Conservation (phyloP, 2,888 invertebrate species). For the Alloscopus bannaensis region DNA sequence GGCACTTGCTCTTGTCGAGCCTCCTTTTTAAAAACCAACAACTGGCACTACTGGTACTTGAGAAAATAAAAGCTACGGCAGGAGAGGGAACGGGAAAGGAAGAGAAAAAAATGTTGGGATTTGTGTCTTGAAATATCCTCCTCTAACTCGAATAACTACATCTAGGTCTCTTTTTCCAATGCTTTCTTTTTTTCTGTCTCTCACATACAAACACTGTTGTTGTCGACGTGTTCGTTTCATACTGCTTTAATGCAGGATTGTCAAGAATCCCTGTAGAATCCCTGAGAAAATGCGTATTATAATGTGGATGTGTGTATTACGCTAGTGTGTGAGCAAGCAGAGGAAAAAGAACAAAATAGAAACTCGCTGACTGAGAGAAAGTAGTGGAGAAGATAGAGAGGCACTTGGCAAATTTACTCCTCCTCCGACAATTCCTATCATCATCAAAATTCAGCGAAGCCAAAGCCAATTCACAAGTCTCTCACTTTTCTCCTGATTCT, state of each 20-base stretch:
- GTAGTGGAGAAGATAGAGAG: constrained; percentile 43
- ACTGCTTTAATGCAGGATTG: constrained; percentile 33
- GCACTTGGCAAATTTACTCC: constrained; percentile 65
- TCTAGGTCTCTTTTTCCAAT: constrained; percentile 33
- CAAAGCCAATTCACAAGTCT: constrained; percentile 60
- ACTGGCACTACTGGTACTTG: constrained; percentile 30
- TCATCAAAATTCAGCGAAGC: constrained; percentile 61
- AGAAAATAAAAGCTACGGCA: constrained; percentile 39
- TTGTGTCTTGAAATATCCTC: constrained; percentile 34
- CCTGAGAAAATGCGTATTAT: constrained; percentile 40
- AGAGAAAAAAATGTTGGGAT: constrained; percentile 41
- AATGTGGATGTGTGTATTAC: constrained; percentile 33
- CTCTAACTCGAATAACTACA: constrained; percentile 46
- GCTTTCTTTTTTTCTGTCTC: constrained; percentile 26
- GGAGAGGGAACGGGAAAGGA: constrained; percentile 6
- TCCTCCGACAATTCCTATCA: constrained; percentile 62
- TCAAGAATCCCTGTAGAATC: constrained; percentile 48
- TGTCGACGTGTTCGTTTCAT: constrained; percentile 23
- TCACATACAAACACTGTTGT: constrained; percentile 26
- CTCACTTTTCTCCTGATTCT: constrained; percentile 13
- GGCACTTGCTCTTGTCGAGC: constrained; percentile 30
- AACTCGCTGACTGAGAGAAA: constrained; percentile 29
- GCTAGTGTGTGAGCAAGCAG: constrained; percentile 16
- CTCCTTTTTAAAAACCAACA: constrained; percentile 29
- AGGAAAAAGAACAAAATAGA: constrained; percentile 20